Base-by-base conservation (phyloP, 2,797 vertebrate genomes). In the Bufotes viridis region DNA sequence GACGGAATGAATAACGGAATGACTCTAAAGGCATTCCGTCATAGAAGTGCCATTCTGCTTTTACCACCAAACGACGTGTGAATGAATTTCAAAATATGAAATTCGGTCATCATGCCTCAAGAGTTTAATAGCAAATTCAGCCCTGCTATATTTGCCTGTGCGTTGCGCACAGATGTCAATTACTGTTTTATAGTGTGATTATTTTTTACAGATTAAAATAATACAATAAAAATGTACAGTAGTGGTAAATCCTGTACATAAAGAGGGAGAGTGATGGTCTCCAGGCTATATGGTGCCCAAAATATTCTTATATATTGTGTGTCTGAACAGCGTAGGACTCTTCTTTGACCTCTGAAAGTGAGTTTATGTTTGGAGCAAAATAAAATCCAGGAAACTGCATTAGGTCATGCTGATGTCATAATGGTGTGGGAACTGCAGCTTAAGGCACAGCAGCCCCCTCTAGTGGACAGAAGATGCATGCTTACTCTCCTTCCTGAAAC, bases 371-470 rank as follows among this genome's bases (percentile, higher is more conserved):
- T 29, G 34, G 18, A 29, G n/a, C 26, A 51, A 22, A 0, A 22
- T 17, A 57, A 72, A 70, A 22, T 42, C 26, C 55, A 29, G 58
- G 26, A 81, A 12, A 42, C 12, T n/a, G 24, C 57, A 61, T 26
- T 79, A 57, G 57, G 29, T 42, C 17, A 42, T 84, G 14, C 51
- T 78, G 58, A 61, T 42, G 72, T 65, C 34, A 61, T 63, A 7
- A 42, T 13, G 14, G 9, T 78, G 34, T 76, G 42, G 29, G 78
- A 7, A 78, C 12, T 22, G n/a, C 22, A 26, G 22, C 7, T 11
- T 20, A 34, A 24, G 78, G 72, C 72, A 26, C 72, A 61, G 61
- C 51, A 85, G 57, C 72, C 57, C 58, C 74, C 83, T 85, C 83
- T 85, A 20, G 72, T 85, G 83, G 72, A 53, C 14, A 20, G n/a